phyloP scores from a whole-genome alignment of 2,113 vertebrate genomes.

The Tyrannus savana region DNA sequence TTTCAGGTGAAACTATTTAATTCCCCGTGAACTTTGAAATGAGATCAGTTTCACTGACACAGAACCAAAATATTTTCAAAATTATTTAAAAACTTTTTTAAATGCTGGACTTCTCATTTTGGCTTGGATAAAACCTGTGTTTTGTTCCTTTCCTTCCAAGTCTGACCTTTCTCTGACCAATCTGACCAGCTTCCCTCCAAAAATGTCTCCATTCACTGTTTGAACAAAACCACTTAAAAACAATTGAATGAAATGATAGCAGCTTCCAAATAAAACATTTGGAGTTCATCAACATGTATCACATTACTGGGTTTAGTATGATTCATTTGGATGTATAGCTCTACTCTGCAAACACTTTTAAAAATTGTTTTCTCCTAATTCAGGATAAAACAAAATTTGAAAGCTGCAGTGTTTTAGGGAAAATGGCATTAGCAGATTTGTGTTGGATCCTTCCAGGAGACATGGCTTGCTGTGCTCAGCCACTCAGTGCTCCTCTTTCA shows the following conservation, averaged over 20 bases:
- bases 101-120: background rate
- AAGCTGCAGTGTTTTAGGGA: background rate
- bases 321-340: slow-evolving; percentile 16
- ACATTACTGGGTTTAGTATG: background rate
- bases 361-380: slow-evolving; percentile 21
- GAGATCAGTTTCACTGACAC: slow-evolving; percentile 20
- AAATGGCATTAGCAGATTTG: background rate
- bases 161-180: slow-evolving; percentile 27
- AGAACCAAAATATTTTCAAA: slow-evolving; percentile 16
- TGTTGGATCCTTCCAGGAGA: background rate
- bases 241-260: background rate
- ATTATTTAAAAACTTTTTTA: background rate
- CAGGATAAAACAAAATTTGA: slow-evolving; percentile 20
- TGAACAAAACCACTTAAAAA: background rate
- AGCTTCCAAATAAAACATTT: slow-evolving; percentile 56
- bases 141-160: background rate
- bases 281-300: slow-evolving; percentile 42
- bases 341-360: background rate
- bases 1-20: slow-evolving; percentile 2
- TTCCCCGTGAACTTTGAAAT: background rate
- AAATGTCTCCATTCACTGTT: background rate
- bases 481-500: background rate
- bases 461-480: background rate
- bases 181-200: background rate
- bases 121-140: background rate